Base-by-base conservation (phyloP, 2,113 vertebrate species). In the Ciconia stormi region DNA sequence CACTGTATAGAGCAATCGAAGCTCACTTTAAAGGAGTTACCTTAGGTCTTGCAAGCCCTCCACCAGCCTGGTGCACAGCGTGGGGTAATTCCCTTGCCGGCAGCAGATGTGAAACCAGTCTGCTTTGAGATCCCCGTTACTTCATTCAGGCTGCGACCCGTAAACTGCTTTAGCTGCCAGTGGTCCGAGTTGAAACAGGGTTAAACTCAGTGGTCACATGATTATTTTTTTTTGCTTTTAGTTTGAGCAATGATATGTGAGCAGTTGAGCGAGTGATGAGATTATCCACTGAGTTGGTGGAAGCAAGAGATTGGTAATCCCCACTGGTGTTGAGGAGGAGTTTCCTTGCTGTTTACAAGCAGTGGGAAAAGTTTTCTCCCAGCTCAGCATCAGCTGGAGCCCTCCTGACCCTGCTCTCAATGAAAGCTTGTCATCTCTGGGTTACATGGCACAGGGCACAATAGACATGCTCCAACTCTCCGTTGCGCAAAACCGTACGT, bases 361-460 rank as follows among this genome's bases (percentile, higher is more conserved):
- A 61, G 15, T 25, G 25, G 27, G 29, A 55, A 67, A 86, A 27
- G 44, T 89, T 91, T 86, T 46, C n/a, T 86, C 52, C 34, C 34
- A 67, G 7, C n/a, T 89, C 62, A 77, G 44, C 59, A 49, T 27
- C 73, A 85, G 20, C 25, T 44, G 55, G 23, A 79, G 21, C 19
- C 42, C 30, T 70, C 19, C 52, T 47, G 19, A 59, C 8, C 16
- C 13, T 19, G 30, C 30, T 66, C 13, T 63, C 14, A 27, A 6
- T 11, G 10, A 27, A 53, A 73, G 6, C 13, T 84, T 50, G 44
- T 46, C 40, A 30, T 10, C 18, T 84, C 49, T 55, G 23, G 5
- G 13, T 56, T 61, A 50, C 34, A 25, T 9, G 5, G 2, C 49
- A n/a, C 1, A 2, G 11, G 27, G 38, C 12, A 25, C 0, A 0